Evolutionary conservation across 2,888 invertebrate species (phyloP), one percentile per base, ranked within the genome.

Genomic region (Tridacna crocea): DNA sequence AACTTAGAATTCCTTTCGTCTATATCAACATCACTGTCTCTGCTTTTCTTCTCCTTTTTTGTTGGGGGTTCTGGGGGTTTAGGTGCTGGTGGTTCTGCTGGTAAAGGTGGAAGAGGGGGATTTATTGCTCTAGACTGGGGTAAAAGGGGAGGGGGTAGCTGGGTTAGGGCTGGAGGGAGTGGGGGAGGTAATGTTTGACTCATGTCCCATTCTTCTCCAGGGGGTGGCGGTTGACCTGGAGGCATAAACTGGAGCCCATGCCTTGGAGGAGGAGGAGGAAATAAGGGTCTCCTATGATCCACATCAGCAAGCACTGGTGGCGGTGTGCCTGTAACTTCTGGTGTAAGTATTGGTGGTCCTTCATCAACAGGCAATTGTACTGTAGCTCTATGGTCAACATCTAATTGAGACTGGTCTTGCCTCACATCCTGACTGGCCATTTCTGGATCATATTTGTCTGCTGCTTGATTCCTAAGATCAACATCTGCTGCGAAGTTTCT

Each of bases 181-280:
- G 84, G 83, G 0, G 83, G 82, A 22, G 88, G 80, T 26, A 65
- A 65, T 13, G 70, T 55, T 15, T 63, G 72, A 60, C 63, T 65
- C 22, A 55, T 82, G 26, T 60, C 81, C 78, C 87, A 80, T 36
- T 88, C 88, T 61, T 86, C 84, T 0, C 88, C 88, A 19, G 90
- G 89, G 11, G 89, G 89, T 46, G 87, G 89, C 11, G 89, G 90
- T 36, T 86, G 85, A 12, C 74, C 74, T 10, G 79, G 60, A 11
- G 82, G 58, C 47, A 86, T 68, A 47, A 84, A 87, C 36, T 82
- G 75, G 10, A 82, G 19, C 36, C 82, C 58, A 26, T 82, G 47
- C 22, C 78, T 82, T 36, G 82, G 75, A 13, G 74, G 73, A 15
- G 75, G 82, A 17, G 73, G 80, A 10, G 60, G 77, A 47, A 83